phyloP scores from a whole-genome alignment of 2,113 vertebrate species.

The Acrocephalus arundinaceus region DNA sequence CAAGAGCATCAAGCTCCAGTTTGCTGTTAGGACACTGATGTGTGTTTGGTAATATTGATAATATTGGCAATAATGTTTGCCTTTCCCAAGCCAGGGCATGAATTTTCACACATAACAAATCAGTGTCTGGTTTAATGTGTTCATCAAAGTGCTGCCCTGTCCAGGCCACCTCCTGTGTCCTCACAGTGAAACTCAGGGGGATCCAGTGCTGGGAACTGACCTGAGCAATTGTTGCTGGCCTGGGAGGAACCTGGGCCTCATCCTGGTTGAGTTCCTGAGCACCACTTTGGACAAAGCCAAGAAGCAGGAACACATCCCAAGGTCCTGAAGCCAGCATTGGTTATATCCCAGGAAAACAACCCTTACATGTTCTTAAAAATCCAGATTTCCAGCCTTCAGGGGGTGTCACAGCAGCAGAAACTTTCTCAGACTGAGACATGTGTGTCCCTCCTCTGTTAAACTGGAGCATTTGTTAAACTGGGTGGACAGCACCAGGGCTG shows the following conservation, averaged over 20 bases:
- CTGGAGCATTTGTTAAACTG: not conserved
- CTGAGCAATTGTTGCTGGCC: not conserved
- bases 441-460: not conserved
- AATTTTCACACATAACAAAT: not conserved
- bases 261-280: not conserved
- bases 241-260: fast-evolving
- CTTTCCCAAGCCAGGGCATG: not conserved
- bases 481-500: not conserved
- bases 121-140: not conserved
- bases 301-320: not conserved
- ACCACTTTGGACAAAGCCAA: not conserved
- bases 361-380: not conserved
- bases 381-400: not conserved
- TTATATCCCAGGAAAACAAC: not conserved
- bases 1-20: not conserved
- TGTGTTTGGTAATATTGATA: not conserved
- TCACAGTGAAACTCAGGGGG: not conserved
- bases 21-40: fast-evolving
- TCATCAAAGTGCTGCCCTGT: not conserved
- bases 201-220: not conserved
- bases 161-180: not conserved
- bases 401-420: not conserved
- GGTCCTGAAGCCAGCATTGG: not conserved
- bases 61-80: not conserved
- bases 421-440: not conserved